These are phyloP conservation scores for Akabosia matsudoensis DNA, from an alignment of 1,140 invertebrate genomes.

Conservation along the genomic window DNA sequence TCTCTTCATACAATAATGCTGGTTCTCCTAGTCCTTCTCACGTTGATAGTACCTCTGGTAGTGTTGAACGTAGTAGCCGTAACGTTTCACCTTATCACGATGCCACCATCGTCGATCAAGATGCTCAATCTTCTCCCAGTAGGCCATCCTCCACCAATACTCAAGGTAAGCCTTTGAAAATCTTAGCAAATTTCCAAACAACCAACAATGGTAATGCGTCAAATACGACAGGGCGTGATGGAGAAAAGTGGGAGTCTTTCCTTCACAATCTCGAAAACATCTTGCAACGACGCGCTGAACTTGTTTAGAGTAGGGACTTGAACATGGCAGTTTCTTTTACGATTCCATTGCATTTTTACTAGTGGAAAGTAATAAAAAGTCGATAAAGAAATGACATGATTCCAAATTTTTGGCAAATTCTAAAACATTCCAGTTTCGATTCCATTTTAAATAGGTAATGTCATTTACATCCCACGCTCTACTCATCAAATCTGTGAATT, in stretches of 20 bases:
- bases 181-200: constrained; percentile 28
- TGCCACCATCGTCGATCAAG: background rate
- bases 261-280: constrained; percentile 53
- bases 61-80: constrained; percentile 16
- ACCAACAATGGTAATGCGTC: background rate
- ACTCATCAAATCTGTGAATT: no score
- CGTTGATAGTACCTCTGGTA: background rate
- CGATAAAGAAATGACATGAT: no score
- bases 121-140: constrained; percentile 26
- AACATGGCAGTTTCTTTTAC: no score
- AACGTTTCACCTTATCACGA: background rate
- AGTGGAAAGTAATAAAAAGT: background rate
- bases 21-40: constrained; percentile 2
- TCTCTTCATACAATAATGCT: background rate
- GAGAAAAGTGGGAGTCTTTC: constrained; percentile 48
- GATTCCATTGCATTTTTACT: background rate
- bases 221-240: background rate
- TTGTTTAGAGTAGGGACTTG: no score
- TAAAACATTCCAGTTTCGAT: no score
- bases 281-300: constrained; percentile 52
- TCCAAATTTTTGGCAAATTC: no score
- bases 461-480: no score
- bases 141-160: constrained; percentile 34
- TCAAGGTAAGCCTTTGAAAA: constrained; percentile 45
- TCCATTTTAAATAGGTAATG: no score